These are phyloP conservation scores for Pseudoatta argentina DNA, from an alignment of 1,140 invertebrate genomes.

Conservation along the genomic window DNA sequence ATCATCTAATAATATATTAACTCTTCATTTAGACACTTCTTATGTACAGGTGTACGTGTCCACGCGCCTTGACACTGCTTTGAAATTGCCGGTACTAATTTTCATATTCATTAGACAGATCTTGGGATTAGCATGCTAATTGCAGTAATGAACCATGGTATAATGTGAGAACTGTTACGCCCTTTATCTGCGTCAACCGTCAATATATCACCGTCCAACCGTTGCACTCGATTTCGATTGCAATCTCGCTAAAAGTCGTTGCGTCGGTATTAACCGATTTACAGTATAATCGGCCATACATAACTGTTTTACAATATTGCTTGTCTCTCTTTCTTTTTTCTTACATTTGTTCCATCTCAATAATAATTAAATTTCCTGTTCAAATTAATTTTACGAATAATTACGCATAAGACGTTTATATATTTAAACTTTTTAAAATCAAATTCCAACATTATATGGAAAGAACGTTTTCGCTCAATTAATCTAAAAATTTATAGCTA, in stretches of 20 bases:
- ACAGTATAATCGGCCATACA: background rate
- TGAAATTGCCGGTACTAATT: slow-evolving; percentile 65
- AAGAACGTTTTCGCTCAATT: background rate
- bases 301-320: background rate
- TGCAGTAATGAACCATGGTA: slow-evolving; percentile 67
- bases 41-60: slow-evolving; percentile 31
- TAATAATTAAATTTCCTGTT: background rate
- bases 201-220: slow-evolving; percentile 25
- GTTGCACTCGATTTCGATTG: slow-evolving; percentile 26
- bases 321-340: background rate
- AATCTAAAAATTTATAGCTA: background rate
- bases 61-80: slow-evolving; percentile 43
- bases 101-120: slow-evolving; percentile 72
- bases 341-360: background rate
- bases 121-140: slow-evolving; percentile 73
- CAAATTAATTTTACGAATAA: background rate
- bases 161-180: slow-evolving; percentile 27
- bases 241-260: slow-evolving; percentile 29
- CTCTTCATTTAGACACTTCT: slow-evolving; percentile 33
- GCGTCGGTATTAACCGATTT: slow-evolving; percentile 23
- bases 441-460: no score
- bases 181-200: slow-evolving; percentile 52
- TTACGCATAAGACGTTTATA: background rate
- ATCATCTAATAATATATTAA: background rate
- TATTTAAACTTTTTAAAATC: background rate